These are phyloP conservation scores for Phocoena sinus DNA, from an alignment of 2,113 vertebrate genomes.

Conservation along the genomic window DNA sequence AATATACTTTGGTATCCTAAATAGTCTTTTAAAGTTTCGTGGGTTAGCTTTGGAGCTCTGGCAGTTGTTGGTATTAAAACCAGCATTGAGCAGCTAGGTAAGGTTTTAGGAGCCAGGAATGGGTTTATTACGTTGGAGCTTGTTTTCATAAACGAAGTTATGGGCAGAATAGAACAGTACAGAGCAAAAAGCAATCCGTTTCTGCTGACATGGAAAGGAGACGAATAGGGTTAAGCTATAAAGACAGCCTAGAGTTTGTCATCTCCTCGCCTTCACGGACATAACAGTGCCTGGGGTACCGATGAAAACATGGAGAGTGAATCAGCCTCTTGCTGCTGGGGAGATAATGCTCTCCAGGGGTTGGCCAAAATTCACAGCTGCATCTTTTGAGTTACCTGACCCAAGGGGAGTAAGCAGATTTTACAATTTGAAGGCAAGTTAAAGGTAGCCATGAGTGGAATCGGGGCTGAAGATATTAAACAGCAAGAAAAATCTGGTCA, in stretches of 20 bases:
- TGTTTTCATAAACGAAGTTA: conserved; percentile 38
- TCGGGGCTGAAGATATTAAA: background rate
- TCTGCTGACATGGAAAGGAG: conserved; percentile 1
- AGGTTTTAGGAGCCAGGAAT: background rate
- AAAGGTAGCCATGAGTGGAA: background rate
- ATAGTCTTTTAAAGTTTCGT: background rate
- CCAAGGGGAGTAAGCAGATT: background rate
- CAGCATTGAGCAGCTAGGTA: background rate
- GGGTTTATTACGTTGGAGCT: background rate
- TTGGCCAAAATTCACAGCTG: background rate
- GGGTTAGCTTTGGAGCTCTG: background rate
- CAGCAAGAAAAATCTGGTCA: background rate
- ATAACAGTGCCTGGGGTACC: background rate
- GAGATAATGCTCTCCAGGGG: background rate
- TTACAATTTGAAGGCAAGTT: background rate
- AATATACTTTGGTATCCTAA: background rate
- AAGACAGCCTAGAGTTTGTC: conserved; percentile 15
- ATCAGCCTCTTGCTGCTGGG: background rate
- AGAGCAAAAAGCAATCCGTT: conserved; percentile 5
- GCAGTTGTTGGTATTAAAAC: background rate
- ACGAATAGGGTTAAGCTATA: conserved; percentile 18
- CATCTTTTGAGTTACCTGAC: conserved; percentile 18
- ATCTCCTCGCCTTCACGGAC: background rate
- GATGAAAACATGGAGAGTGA: conserved; percentile 16
- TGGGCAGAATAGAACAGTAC: background rate